phyloP scores from a whole-genome alignment of 2,888 invertebrate genomes.

The Agrotis puta region DNA sequence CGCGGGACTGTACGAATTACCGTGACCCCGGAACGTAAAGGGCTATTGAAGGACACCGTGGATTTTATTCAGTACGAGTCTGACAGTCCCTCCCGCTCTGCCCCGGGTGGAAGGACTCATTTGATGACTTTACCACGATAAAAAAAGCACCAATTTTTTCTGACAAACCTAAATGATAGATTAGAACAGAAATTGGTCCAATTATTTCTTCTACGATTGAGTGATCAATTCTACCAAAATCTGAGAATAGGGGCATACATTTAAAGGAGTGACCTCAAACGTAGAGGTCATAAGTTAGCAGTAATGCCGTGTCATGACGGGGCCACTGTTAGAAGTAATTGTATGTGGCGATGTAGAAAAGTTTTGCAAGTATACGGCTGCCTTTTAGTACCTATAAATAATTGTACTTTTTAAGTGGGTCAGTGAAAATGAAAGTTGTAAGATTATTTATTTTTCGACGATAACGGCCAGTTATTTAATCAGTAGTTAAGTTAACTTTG shows the following conservation, averaged over 20 bases:
- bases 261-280: conserved; percentile 35
- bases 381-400: conserved; percentile 25
- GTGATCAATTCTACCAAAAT: conserved; percentile 13
- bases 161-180: background rate
- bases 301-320: conserved; percentile 50
- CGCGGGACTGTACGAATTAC: too few relatives aligned
- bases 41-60: too few relatives aligned
- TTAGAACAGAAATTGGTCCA: conserved; percentile 13
- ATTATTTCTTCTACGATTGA: conserved; percentile 8
- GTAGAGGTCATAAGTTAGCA: conserved; percentile 54
- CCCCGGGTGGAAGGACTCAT: too few relatives aligned
- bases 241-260: conserved; percentile 16
- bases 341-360: conserved; percentile 42
- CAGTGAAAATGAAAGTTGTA: conserved; percentile 2
- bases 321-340: conserved; percentile 37
- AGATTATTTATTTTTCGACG: too few relatives aligned
- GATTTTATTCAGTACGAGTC: too few relatives aligned
- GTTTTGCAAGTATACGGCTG: conserved; percentile 10
- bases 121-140: too few relatives aligned
- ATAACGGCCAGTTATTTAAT: too few relatives aligned
- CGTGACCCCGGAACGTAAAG: too few relatives aligned
- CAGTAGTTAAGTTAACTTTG: too few relatives aligned
- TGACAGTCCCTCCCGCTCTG: too few relatives aligned
- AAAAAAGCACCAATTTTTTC: too few relatives aligned
- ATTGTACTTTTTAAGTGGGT: conserved; percentile 21